These are phyloP conservation scores for Neostethus bicornis DNA, from an alignment of 2,797 vertebrate species.

Conservation along the genomic window DNA sequence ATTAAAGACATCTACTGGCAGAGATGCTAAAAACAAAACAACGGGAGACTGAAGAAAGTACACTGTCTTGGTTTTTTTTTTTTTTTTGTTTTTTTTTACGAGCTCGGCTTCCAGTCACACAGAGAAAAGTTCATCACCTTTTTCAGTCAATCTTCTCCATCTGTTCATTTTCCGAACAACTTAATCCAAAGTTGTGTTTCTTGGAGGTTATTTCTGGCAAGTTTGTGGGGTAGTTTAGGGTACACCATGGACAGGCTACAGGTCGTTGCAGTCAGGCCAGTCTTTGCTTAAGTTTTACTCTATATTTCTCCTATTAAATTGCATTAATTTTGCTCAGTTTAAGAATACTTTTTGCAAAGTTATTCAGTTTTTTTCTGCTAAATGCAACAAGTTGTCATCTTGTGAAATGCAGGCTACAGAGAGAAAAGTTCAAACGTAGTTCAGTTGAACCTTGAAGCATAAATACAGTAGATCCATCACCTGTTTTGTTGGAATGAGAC, in stretches of 20 bases:
- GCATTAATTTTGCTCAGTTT: no score
- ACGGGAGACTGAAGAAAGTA: background rate
- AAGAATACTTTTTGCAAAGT: no score
- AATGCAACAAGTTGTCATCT: background rate
- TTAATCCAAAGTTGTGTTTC: no score
- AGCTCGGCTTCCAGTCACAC: background rate
- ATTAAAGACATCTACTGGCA: slow-evolving; percentile 70
- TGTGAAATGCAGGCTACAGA: background rate
- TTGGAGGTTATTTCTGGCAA: no score
- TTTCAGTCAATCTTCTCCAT: slow-evolving; percentile 6
- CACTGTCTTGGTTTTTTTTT: no score
- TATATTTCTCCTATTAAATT: background rate
- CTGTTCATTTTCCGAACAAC: no score
- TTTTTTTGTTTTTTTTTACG: no score
- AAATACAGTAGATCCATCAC: background rate
- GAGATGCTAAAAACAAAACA: slow-evolving; percentile 29
- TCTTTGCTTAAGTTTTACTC: background rate
- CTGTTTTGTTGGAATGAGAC: background rate
- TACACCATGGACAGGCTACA: no score
- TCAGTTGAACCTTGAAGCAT: background rate
- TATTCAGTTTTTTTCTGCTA: background rate
- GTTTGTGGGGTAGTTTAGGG: no score
- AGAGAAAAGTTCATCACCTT: background rate
- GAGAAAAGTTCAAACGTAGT: background rate
- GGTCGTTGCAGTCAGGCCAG: background rate